Evolutionary conservation across 2,888 invertebrate species (phyloP), one percentile per base, ranked within the genome.

Genomic region (Taenaris catops): DNA sequence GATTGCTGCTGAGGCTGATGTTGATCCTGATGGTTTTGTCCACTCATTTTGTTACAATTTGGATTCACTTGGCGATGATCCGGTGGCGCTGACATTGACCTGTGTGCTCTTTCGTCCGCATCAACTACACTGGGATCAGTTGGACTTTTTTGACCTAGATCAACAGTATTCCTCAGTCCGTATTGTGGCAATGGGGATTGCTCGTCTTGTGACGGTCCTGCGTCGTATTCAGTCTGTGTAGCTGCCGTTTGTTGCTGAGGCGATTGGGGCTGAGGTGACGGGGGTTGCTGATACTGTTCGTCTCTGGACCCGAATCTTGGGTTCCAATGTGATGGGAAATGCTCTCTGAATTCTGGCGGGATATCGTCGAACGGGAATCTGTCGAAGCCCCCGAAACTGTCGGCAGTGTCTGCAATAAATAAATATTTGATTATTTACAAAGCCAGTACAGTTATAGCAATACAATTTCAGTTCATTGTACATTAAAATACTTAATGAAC

Each of bases 71-170:
- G 58, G 41, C 80, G 72, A 49, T 74, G 87, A 62, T 91, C 91
- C 33, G 94, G 93, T 14, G 95, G 95, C 12, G 94, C 94, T 48
- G 95, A 95, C 89, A 93, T 92, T 32, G 94, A 93, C 60, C 95
- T 87, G 50, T 92, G 91, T 36, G 87, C 88, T 48, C 93, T 87
- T 63, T 88, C 90, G 45, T 88, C 89, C 21, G 84, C 88, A 72
- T 84, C 80, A 59, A 81, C 78, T 54, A 79, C 44, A 52, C 80
- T 75, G 19, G 83, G 73, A 54, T 89, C 89, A 20, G 84, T 84
- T 54, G 89, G 80, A 50, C 87, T 87, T 58, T 89, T 90, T 48
- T 93, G 92, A 28, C 94, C 94, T 61, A 94, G 90, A 63, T 94
- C 94, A 41, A 94, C 92, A 9, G 94, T 94, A 60, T 94, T 94